phyloP scores from a whole-genome alignment of 2,113 vertebrate species.

The Sorex araneus region DNA sequence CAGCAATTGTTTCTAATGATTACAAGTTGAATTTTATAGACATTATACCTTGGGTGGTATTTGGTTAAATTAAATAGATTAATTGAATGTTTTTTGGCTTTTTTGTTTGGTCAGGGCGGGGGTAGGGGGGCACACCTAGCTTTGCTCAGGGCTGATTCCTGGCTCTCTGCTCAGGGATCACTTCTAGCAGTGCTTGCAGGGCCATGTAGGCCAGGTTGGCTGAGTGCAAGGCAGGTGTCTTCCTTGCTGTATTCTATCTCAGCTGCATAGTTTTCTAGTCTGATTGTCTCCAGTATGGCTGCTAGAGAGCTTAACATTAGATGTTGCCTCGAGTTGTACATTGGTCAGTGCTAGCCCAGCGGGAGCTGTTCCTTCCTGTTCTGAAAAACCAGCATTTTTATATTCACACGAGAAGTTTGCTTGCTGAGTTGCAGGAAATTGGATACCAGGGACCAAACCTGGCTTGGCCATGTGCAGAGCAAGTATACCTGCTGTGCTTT shows the following conservation, averaged over 20 bases:
- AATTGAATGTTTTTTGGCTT: not conserved
- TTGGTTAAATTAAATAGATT: not conserved
- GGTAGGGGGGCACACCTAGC: no score
- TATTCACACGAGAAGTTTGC: slow-evolving; percentile 42
- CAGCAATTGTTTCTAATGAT: not conserved
- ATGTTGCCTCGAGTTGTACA: not conserved
- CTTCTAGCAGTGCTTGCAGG: no score
- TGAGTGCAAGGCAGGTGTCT: no score
- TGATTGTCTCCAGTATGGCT: slow-evolving; percentile 31
- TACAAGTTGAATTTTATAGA: not conserved
- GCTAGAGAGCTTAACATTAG: not conserved
- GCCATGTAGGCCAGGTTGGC: no score
- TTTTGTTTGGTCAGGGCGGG: not conserved
- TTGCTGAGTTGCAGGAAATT: slow-evolving; percentile 24
- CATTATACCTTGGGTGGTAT: not conserved
- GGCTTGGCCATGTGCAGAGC: no score
- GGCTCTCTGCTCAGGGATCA: no score
- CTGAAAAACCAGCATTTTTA: slow-evolving; percentile 71
- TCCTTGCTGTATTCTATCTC: no score
- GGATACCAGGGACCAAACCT: no score
- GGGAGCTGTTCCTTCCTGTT: slow-evolving; percentile 47
- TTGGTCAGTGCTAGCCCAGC: not conserved
- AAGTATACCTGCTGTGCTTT: no score
- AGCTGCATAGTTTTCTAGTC: no score
- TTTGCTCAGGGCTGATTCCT: no score